A percentile compares a stretch with the other conserved stretches of the same genome.
phyloP scores from a whole-genome alignment of 1,140 invertebrate species.

The Calliopsis andreniformis region DNA sequence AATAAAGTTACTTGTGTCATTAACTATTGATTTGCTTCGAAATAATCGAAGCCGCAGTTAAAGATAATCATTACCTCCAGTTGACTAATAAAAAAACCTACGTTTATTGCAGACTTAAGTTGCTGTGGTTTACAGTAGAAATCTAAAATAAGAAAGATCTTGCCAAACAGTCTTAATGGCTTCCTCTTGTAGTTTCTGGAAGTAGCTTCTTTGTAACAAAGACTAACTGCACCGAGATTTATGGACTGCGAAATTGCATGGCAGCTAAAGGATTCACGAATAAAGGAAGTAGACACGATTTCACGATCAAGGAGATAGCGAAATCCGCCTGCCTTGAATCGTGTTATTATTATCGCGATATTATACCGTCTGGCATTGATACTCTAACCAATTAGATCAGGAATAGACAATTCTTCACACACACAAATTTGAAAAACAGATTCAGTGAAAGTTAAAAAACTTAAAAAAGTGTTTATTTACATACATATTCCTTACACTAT shows the following conservation, averaged over 20 bases:
- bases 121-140: too few species aligned
- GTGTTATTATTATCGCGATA: constrained; percentile 9
- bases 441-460: constrained; percentile 22
- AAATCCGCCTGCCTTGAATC: not conserved
- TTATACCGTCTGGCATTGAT: constrained; percentile 15
- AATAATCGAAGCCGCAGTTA: too few species aligned
- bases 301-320: constrained; percentile 7
- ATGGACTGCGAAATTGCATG: not conserved
- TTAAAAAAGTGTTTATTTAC: too few species aligned
- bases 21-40: too few species aligned
- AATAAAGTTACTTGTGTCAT: too few species aligned
- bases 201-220: not conserved
- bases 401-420: constrained; percentile 1
- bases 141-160: not conserved
- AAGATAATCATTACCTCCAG: too few species aligned
- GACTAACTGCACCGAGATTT: not conserved
- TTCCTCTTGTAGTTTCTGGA: not conserved
- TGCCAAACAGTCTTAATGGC: not conserved
- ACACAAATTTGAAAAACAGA: constrained; percentile 17
- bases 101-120: not conserved
- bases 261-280: not conserved
- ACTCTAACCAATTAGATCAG: constrained; percentile 1
- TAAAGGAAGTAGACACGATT: constrained; percentile 15
- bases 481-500: too few species aligned
- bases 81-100: too few species aligned